These are phyloP conservation scores for Nezara viridula DNA, from an alignment of 2,888 invertebrate species.

Conservation along the genomic window DNA sequence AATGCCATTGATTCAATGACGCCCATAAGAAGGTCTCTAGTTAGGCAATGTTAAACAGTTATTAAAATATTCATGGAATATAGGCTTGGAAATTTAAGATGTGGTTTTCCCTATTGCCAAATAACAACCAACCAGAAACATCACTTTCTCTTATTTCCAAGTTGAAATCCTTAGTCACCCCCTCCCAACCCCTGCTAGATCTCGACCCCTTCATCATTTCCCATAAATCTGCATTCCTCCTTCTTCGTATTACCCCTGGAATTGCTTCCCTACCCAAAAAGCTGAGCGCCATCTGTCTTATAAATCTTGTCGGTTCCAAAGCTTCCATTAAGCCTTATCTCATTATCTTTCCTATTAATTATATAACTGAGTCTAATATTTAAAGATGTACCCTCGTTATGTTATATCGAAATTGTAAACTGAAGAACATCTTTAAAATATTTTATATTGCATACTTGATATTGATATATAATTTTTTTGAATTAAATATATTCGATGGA, in stretches of 20 bases:
- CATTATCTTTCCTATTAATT: neutral
- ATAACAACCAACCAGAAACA: neutral
- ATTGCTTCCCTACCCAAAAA: slow-evolving; percentile 29
- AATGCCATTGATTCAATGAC: too few species aligned
- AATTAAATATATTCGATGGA: too few species aligned
- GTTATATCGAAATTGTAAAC: too few species aligned
- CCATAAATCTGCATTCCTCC: slow-evolving; percentile 35
- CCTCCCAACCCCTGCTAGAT: neutral
- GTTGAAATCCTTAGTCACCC: neutral
- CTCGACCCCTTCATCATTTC: slow-evolving; percentile 28
- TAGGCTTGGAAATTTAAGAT: neutral
- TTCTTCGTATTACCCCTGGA: slow-evolving; percentile 1
- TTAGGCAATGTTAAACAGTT: too few species aligned
- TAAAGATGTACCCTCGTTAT: neutral
- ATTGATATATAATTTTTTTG: too few species aligned
- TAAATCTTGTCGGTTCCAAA: slow-evolving; percentile 19
- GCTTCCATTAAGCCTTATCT: neutral
- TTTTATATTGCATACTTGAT: too few species aligned
- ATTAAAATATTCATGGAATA: too few species aligned
- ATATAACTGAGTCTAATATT: neutral
- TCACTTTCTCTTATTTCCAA: neutral
- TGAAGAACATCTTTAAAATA: too few species aligned
- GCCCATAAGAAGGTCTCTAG: too few species aligned
- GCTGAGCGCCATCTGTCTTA: slow-evolving; percentile 28
- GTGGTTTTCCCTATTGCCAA: neutral